Evolutionary conservation across 2,888 invertebrate genomes (phyloP).

Genomic region (Elysia crispata): DNA sequence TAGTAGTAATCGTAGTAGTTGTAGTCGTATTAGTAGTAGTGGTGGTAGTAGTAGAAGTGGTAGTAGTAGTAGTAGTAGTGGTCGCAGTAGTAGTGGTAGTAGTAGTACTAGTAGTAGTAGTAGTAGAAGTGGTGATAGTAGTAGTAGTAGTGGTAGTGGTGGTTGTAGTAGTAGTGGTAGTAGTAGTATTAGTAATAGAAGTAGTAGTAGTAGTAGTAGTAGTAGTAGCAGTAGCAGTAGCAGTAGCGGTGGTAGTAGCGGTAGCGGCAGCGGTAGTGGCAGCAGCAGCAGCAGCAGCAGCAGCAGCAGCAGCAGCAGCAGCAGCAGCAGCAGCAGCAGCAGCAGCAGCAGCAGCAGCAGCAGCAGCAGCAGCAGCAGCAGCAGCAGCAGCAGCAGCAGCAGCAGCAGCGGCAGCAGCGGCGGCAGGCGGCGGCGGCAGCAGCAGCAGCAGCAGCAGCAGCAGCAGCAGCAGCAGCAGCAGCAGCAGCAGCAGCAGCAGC

Average conservation of each 20-base stretch:
- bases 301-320: not conserved
- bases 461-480: not conserved
- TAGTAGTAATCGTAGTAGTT: too few species aligned
- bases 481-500: not conserved
- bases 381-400: not conserved
- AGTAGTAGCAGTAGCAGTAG: not conserved
- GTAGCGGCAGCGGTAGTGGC: not conserved
- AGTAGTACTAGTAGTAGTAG: too few species aligned
- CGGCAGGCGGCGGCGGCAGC: not conserved
- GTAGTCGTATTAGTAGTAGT: too few species aligned
- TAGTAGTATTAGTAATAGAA: too few species aligned
- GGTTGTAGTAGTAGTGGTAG: too few species aligned
- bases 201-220: slow-evolving; percentile 11
- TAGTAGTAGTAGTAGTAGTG: too few species aligned
- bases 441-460: not conserved
- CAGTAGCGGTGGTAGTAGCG: not conserved
- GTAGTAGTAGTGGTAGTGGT: too few species aligned
- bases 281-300: slow-evolving; percentile 5
- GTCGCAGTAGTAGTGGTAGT: too few species aligned
- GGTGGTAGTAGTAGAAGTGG: not conserved
- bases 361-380: slow-evolving; percentile 6
- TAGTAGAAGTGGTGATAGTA: too few species aligned
- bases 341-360: not conserved
- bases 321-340: not conserved
- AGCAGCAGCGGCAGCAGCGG: not conserved